A percentile compares a stretch with the other conserved stretches of the same genome.
phyloP scores from a whole-genome alignment of 2,888 invertebrate genomes.

The Carabus problematicus region DNA sequence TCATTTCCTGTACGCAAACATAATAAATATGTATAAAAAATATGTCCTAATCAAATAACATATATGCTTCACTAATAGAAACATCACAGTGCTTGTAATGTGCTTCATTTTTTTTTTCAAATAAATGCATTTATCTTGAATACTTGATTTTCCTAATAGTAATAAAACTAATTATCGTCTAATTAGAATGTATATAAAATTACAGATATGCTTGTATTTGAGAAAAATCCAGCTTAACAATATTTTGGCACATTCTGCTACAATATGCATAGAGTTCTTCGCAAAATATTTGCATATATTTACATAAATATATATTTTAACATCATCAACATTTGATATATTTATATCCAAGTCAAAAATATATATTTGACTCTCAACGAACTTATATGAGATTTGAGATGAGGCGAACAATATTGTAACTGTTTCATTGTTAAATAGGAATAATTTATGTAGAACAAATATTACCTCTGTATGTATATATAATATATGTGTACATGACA shows the following conservation, averaged over 20 bases:
- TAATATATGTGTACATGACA: neutral
- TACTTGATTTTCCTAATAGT: neutral
- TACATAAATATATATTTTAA: constrained; percentile 42
- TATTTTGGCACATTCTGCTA: constrained; percentile 35
- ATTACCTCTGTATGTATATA: constrained; percentile 5
- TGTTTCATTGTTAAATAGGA: constrained; percentile 13
- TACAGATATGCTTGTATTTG: constrained; percentile 7
- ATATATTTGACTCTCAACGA: constrained; percentile 37
- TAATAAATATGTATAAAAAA: no score
- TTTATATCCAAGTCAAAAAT: constrained; percentile 38
- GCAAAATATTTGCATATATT: constrained; percentile 40
- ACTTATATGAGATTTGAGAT: constrained; percentile 26
- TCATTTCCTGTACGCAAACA: no score
- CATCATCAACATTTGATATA: constrained; percentile 42
- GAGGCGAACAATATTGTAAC: constrained; percentile 9
- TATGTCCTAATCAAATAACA: no score
- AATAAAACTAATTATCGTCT: constrained; percentile 6
- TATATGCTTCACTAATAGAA: no score
- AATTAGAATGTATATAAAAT: neutral
- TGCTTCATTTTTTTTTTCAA: neutral
- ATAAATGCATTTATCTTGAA: neutral
- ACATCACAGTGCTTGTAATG: neutral
- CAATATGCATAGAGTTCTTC: constrained; percentile 17
- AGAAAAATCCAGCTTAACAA: constrained; percentile 9
- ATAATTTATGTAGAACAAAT: constrained; percentile 15